Base-by-base conservation (phyloP, 2,888 invertebrate species). In the Drosophila crucigera region DNA sequence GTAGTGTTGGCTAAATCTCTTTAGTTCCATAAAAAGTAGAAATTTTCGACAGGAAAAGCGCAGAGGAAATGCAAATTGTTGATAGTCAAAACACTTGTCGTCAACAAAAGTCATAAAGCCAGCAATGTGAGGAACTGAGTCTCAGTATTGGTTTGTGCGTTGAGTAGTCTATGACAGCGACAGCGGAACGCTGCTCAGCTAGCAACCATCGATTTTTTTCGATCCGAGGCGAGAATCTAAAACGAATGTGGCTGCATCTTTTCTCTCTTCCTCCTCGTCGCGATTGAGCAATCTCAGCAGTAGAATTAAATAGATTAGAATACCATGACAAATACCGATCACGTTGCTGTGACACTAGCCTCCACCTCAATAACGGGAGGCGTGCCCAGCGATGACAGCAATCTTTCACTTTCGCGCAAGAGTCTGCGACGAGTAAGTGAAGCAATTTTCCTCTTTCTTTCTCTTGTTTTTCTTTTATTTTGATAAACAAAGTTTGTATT, bases 351-450 rank as follows among this genome's bases (percentile, higher is more conserved):
- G 11, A 92, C 90, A 49, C 82, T 93, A 33, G 80, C 92, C 37
- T 61, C 82, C 60, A 71, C 81, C 33, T 82, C 83, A 49, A 78
- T 82, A 60, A 68, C 82, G 52, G 82, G 81, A 55, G 71, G 66
- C 33, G 58, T 35, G 33, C 72, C 60, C 22, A 70, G 64, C 54
- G 87, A 85, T 50, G 90, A 88, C 35, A 33, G 60, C 19, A 69
- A 82, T 30, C 78, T 81, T 9, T 80, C 88, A 31, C 82, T 80
- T 10, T 82, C 88, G 61, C 88, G 93, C 28, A 93, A 90, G 79
- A 93, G 93, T 72, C 81, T 93, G 65, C 91, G 92, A 66, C 91
- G 93, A 82, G 93, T 93, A 85, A 79, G 91, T 76, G 49, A n/a
- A 50, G 19, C 22, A 56, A 52, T 58, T 59, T 47, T 30, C 28